Evolutionary conservation across 1,140 invertebrate species (phyloP).

Genomic region (Drosophila teissieri): DNA sequence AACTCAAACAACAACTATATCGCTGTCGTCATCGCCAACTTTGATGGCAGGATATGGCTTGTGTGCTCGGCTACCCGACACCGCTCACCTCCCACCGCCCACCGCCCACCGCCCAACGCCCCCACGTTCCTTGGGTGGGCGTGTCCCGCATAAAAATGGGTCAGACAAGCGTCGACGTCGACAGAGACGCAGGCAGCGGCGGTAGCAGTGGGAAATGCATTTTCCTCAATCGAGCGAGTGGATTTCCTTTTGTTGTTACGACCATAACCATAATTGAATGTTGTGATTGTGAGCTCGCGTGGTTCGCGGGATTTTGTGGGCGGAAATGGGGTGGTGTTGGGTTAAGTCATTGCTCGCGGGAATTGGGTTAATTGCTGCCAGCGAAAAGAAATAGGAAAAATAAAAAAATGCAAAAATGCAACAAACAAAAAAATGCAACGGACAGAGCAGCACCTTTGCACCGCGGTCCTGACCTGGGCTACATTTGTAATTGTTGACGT

Average conservation of each 20-base stretch:
- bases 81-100: neutral
- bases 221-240: conserved; percentile 35
- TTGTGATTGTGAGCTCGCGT: conserved; percentile 53
- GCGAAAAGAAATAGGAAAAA: conserved; percentile 19
- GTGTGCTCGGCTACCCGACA: conserved; percentile 16
- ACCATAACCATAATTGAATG: conserved; percentile 71
- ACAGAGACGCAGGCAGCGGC: neutral
- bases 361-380: conserved; percentile 74
- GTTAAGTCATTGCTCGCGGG: conserved; percentile 29
- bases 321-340: conserved; percentile 18
- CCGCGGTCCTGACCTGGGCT: conserved; percentile 59
- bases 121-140: conserved; percentile 14
- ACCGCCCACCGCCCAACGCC: neutral
- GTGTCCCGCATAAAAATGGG: conserved; percentile 42
- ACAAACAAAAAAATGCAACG: conserved; percentile 7
- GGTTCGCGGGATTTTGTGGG: neutral
- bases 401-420: neutral
- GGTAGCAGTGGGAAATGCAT: conserved; percentile 39
- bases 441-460: conserved; percentile 54
- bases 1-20: conserved; percentile 12
- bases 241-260: conserved; percentile 41
- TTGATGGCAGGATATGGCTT: conserved; percentile 71
- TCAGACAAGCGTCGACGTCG: conserved; percentile 28
- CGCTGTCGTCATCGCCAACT: conserved; percentile 37
- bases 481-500: conserved; percentile 58